phyloP scores from a whole-genome alignment of 53 echinoderm and acorn worm genomes.

The Actinopyga echinites region DNA sequence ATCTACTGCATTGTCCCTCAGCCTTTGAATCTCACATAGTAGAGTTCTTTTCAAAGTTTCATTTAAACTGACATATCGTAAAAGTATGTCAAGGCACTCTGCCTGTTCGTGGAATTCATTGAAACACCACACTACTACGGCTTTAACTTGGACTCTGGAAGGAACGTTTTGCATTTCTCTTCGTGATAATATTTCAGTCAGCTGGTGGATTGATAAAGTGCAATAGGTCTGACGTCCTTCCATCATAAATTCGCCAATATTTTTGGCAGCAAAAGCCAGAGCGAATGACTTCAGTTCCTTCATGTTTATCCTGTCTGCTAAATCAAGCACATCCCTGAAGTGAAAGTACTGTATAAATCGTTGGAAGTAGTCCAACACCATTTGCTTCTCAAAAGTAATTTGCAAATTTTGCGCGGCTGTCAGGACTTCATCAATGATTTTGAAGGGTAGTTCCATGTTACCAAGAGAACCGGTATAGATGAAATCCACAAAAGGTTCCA shows the following conservation, averaged over 20 bases:
- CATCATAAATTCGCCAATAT: slow-evolving; percentile 14
- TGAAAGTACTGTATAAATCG: neutral
- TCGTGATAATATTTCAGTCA: slow-evolving; percentile 20
- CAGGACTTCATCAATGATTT: neutral
- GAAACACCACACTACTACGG: slow-evolving; percentile 1
- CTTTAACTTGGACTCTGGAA: neutral
- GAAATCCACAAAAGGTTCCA: neutral
- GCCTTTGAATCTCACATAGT: neutral
- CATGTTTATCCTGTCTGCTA: neutral
- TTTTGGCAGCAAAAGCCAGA: neutral
- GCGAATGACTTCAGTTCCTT: neutral
- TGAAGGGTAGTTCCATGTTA: neutral
- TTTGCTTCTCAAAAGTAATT: neutral
- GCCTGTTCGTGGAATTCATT: slow-evolving; percentile 7
- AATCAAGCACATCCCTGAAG: neutral
- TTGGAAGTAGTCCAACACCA: neutral
- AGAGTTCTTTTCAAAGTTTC: neutral
- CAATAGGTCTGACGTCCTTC: slow-evolving; percentile 1
- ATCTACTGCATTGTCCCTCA: neutral
- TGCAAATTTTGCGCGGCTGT: neutral
- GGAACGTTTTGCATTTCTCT: slow-evolving; percentile 10
- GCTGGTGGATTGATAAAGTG: neutral
- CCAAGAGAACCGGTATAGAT: slow-evolving; percentile 17
- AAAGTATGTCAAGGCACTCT: slow-evolving; percentile 14
- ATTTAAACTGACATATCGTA: neutral